Evolutionary conservation across 2,797 vertebrate genomes (phyloP), one percentile per base, ranked within the genome.

Genomic region (Florisuga fusca): DNA sequence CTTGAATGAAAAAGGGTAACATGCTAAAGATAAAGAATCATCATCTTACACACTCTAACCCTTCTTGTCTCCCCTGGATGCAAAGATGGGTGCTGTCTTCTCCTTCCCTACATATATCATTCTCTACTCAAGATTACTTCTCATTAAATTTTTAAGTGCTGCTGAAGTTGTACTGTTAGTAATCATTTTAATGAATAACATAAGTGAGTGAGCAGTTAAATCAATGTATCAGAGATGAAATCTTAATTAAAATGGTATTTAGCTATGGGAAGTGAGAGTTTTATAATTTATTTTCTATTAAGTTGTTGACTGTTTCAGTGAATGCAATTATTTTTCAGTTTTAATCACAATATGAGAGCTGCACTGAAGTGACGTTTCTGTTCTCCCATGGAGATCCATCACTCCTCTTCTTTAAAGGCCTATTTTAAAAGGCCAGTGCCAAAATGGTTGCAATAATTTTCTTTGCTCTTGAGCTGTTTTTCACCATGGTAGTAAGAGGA

Each of bases 141-240:
- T 78, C 53, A 33, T 74, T 89, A 74, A 76, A 71, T 89, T 95
- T 93, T 83, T 83, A 92, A 94, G 64, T 86, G 79, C 62, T 0
- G 6, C 36, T 74, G n/a, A 92, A 93, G 54, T 89, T 1, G 6
- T 74, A 34, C 61, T 77, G 50, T 55, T 74, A 85, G 83, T 79
- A 92, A 95, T 94, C 29, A 97, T 97, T 95, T 95, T 96, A 94
- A 96, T 94, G 67, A 95, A 36, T 69, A 41, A 69, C 11, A 77
- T 89, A 86, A 92, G 27, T 89, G 72, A 91, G 25, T 79, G 54
- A 97, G 84, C 38, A 83, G 87, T 36, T 84, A 85, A 91, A 91
- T 93, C 93, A 94, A 91, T 82, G 73, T 86, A 96, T 96, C 2
- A 0, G 83, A 77, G 75, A 92, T 88, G 74, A 95, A 94, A 87